phyloP scores from a whole-genome alignment of 2,888 invertebrate genomes.

The Fissipunctia ypsillon region DNA sequence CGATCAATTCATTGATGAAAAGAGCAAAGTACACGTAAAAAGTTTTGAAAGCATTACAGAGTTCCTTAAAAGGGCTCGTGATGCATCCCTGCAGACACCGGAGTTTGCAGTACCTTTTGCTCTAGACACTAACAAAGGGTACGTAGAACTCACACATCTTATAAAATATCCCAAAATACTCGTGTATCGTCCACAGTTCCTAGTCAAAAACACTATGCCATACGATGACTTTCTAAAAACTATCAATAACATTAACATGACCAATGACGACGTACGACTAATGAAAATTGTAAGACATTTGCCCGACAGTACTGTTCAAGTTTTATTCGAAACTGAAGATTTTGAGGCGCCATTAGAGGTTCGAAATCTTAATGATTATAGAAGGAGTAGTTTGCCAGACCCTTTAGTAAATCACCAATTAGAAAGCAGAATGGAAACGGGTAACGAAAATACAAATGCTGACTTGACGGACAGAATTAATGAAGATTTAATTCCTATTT shows the following conservation, averaged over 20 bases:
- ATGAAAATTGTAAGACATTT: constrained; percentile 60
- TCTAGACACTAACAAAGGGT: constrained; percentile 48
- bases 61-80: constrained; percentile 52
- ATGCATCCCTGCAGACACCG: constrained; percentile 43
- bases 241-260: constrained; percentile 39
- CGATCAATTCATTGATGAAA: constrained; percentile 10
- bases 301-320: constrained; percentile 38
- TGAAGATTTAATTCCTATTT: background rate
- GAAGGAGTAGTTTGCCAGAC: constrained; percentile 9
- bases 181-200: constrained; percentile 59
- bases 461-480: background rate
- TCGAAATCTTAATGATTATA: constrained; percentile 38
- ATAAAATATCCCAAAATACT: constrained; percentile 60
- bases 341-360: constrained; percentile 49
- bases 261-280: constrained; percentile 46
- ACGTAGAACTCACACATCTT: constrained; percentile 61
- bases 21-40: constrained; percentile 26
- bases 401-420: background rate
- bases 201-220: constrained; percentile 58
- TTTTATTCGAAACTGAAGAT: constrained; percentile 59
- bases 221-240: constrained; percentile 57
- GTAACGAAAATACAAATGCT: constrained; percentile 18
- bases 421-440: background rate
- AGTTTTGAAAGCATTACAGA: constrained; percentile 36
- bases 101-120: constrained; percentile 49